A percentile compares a stretch with the other conserved stretches of the same genome.
Conservation (phyloP, 2,888 invertebrate species). For the Zaprionus obscuricornis region DNA sequence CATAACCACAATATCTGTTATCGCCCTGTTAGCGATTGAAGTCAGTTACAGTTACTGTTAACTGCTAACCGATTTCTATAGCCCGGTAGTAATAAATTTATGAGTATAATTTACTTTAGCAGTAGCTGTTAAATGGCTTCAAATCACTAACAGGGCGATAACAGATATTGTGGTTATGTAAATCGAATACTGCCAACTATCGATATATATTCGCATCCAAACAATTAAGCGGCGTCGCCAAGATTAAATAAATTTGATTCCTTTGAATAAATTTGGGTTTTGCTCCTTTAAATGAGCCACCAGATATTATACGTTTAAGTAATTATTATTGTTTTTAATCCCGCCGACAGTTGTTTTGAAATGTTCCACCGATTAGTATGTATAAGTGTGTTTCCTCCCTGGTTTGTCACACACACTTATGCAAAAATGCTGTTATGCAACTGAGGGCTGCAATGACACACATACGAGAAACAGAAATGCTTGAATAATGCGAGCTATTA, state of each 20-base stretch:
- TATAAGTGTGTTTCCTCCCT: constrained; percentile 65
- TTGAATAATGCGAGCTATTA: neutral
- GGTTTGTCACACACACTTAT: constrained; percentile 64
- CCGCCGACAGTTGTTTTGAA: constrained; percentile 18
- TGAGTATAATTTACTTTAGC: too few relatives aligned
- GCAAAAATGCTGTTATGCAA: constrained; percentile 80
- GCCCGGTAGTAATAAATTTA: too few relatives aligned
- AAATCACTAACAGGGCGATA: constrained; percentile 18
- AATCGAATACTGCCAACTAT: constrained; percentile 64
- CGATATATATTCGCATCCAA: constrained; percentile 48
- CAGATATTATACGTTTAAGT: too few relatives aligned
- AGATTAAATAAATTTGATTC: too few relatives aligned
- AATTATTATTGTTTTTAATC: constrained; percentile 20
- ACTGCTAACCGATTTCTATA: too few relatives aligned
- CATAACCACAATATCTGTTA: too few relatives aligned
- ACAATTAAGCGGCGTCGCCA: constrained; percentile 27
- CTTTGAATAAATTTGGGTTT: too few relatives aligned
- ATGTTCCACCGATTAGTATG: constrained; percentile 41
- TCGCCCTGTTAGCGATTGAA: too few relatives aligned
- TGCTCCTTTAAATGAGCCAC: too few relatives aligned
- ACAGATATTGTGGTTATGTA: constrained; percentile 58
- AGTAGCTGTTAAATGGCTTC: too few relatives aligned
- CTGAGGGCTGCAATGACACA: constrained; percentile 68
- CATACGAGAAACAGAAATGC: constrained; percentile 10
- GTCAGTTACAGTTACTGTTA: too few relatives aligned